These are phyloP conservation scores for roundworm (Caenorhabditis elegans) DNA, from an alignment of 1,140 invertebrate species.

Conservation along the genomic window WBcel235 BX284605.5:14613501-14614000, in stretches of 20 bases:
- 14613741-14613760: neutral
- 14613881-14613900: slow-evolving; percentile 22
- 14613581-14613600: neutral
- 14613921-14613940: neutral
- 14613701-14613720: too few relatives aligned
- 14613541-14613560: neutral
- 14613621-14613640: neutral
- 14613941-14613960: neutral
- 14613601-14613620: neutral
- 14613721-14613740: too few relatives aligned
- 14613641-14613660: neutral
- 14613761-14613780: slow-evolving; percentile 7
- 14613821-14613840: neutral
- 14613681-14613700: too few relatives aligned
- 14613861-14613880: neutral
- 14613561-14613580: neutral
- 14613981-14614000: slow-evolving; percentile 11
- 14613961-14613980: neutral
- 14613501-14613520: slow-evolving; percentile 6
- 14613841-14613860: too few relatives aligned
- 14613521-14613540: slow-evolving; percentile 16
- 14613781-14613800: slow-evolving; percentile 23
- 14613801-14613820: neutral
- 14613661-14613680: neutral
- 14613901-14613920: neutral